Evolutionary conservation across 2,797 vertebrate genomes (phyloP), one percentile per base, ranked within the genome.

Genomic region (Microctenopoma lineatum): DNA sequence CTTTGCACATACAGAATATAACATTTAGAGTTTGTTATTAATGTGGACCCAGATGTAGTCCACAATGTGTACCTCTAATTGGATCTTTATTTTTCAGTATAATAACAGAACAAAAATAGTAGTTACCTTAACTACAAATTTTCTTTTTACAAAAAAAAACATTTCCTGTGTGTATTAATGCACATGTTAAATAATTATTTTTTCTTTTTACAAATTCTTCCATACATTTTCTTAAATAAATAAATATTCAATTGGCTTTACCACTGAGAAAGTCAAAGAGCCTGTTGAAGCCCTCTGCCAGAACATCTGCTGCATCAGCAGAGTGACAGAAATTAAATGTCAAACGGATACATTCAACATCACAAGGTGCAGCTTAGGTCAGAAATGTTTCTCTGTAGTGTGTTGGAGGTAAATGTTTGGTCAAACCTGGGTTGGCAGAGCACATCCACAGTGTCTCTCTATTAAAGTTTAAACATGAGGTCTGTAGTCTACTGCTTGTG

Each of bases 401-500:
- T 27, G 65, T 57, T 42, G 18, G 48, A 25, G 11, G 54, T 66
- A 34, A 66, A 38, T 70, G 39, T 61, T 50, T 0, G 13, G 25
- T 45, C 42, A 48, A 13, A 36, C 11, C 11, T 41, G 34, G 16
- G 32, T n/a, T 13, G 42, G 47, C 48, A 58, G 46, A 70, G 44
- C 48, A 29, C 50, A 42, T 59, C 62, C 9, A 16, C 32, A 18
- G 11, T 54, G 25, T 16, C 39, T 59, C 2, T 45, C 48, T 62
- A 18, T 57, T 69, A 53, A 70, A 57, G 70, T 71, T 62, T 59
- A 62, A 66, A 73, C 63, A 66, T 45, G 26, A 48, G 48, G 59
- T 41, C 48, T 58, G 59, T 34, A 53, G 52, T 42, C 36, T 62
- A 39, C 47, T 73, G 75, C 64, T 54, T 73, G 77, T 76, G 70